Percentiles rank a stretch among this genome's conserved stretches.
These are phyloP conservation scores for Rhynchopsitta pachyrhyncha DNA, from an alignment of 2,113 vertebrate species.

Conservation along the genomic window DNA sequence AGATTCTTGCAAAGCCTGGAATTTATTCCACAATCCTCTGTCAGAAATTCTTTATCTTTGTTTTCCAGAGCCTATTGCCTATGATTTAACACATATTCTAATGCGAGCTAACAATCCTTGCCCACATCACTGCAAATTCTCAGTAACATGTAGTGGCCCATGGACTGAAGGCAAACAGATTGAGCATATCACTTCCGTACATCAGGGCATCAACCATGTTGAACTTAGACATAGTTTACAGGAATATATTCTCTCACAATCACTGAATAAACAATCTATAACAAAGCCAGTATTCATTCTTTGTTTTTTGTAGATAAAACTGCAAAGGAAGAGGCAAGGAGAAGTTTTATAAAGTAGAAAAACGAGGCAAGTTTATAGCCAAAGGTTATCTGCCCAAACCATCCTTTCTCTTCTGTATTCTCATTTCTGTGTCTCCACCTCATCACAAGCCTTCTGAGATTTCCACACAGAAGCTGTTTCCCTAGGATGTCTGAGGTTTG, in stretches of 20 bases:
- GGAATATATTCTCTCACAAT: neutral
- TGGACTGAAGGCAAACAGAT: neutral
- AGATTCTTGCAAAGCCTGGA: neutral
- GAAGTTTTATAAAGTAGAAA: neutral
- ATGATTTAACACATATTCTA: neutral
- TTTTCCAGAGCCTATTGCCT: neutral
- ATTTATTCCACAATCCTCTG: neutral
- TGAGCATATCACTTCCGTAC: neutral
- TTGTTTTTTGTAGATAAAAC: neutral
- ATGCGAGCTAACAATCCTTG: neutral
- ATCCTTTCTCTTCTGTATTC: neutral
- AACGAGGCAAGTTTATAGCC: neutral
- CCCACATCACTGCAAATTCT: neutral
- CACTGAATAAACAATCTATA: neutral
- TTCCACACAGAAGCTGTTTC: neutral
- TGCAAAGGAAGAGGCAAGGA: neutral
- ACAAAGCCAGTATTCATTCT: neutral
- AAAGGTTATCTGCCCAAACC: neutral
- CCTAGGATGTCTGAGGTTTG: neutral
- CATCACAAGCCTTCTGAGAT: neutral
- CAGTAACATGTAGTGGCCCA: neutral
- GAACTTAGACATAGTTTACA: neutral
- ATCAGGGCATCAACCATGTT: neutral
- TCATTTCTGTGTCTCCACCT: neutral
- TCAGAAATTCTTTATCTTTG: neutral